Evolutionary conservation across 2,797 vertebrate species (phyloP).

Genomic region (Poecile montanus): DNA sequence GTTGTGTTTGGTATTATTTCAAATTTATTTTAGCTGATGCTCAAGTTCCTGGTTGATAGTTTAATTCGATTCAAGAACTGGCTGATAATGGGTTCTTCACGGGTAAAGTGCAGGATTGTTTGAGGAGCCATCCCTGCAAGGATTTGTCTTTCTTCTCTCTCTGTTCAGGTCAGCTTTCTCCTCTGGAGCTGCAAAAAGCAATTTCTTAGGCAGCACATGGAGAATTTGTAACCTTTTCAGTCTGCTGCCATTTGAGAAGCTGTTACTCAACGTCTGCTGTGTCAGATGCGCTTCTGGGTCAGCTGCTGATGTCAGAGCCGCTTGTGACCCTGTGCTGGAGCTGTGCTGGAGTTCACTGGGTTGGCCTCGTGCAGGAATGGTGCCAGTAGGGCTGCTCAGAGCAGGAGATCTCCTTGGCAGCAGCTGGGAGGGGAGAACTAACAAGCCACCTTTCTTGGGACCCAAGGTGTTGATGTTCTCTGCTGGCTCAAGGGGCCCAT

Average conservation of each 20-base stretch:
- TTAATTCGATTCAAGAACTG: not conserved
- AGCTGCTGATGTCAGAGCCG: conserved; percentile 52
- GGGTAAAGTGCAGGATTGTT: not conserved
- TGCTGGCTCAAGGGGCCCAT: not conserved
- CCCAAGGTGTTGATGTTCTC: not conserved
- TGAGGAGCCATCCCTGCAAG: not conserved
- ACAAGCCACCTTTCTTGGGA: not conserved
- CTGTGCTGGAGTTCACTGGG: not conserved
- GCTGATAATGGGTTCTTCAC: not conserved
- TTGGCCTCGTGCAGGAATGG: conserved; percentile 24
- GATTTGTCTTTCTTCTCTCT: not conserved
- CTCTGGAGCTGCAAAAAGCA: not conserved
- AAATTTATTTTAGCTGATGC: not conserved
- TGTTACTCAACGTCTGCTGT: conserved; percentile 43
- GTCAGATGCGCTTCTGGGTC: conserved; percentile 45
- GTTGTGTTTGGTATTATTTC: not conserved
- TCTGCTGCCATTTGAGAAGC: conserved; percentile 64
- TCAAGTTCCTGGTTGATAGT: not conserved
- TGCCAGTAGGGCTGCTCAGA: conserved; percentile 48
- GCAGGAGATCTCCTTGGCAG: not conserved
- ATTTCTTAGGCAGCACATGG: not conserved
- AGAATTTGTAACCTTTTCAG: conserved; percentile 65
- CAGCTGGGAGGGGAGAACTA: not conserved
- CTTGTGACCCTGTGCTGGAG: conserved; percentile 44
- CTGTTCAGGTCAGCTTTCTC: not conserved